Evolutionary conservation across 2,888 invertebrate species (phyloP).

Genomic region (Scrobipalpa atriplicella): DNA sequence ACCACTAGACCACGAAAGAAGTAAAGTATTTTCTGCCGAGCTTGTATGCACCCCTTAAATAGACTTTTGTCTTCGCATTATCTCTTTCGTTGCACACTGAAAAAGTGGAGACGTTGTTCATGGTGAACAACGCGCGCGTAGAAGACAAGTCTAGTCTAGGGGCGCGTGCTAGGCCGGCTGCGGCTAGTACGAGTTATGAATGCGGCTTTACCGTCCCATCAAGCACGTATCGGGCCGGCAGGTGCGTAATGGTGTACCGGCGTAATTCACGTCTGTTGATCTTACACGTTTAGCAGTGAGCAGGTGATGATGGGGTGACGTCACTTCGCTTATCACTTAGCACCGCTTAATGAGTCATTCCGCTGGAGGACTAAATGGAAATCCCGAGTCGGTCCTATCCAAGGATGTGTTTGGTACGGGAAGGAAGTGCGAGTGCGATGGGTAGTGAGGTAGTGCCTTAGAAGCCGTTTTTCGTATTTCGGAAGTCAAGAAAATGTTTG

Average conservation of each 20-base stretch:
- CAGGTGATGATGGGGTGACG: slow-evolving; percentile 27
- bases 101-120: too few relatives aligned
- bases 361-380: neutral
- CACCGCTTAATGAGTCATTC: slow-evolving; percentile 18
- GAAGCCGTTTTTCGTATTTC: neutral
- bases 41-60: too few relatives aligned
- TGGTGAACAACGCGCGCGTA: too few relatives aligned
- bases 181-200: slow-evolving; percentile 34
- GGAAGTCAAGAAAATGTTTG: too few relatives aligned
- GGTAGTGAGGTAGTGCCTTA: neutral
- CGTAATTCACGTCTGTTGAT: slow-evolving; percentile 52
- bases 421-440: too few relatives aligned
- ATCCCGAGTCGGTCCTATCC: neutral
- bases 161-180: too few relatives aligned
- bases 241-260: slow-evolving; percentile 50
- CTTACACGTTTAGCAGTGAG: slow-evolving; percentile 45
- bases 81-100: too few relatives aligned
- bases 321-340: slow-evolving; percentile 28
- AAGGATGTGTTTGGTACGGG: neutral
- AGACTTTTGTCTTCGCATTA: too few relatives aligned
- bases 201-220: slow-evolving; percentile 53
- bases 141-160: too few relatives aligned
- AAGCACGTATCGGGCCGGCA: slow-evolving; percentile 64
- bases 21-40: too few relatives aligned
- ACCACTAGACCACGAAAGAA: too few relatives aligned